Percentiles rank a stretch among this genome's conserved stretches.
These are phyloP conservation scores for Cyrtodaria siliqua DNA, from an alignment of 2,888 invertebrate genomes.

Conservation along the genomic window DNA sequence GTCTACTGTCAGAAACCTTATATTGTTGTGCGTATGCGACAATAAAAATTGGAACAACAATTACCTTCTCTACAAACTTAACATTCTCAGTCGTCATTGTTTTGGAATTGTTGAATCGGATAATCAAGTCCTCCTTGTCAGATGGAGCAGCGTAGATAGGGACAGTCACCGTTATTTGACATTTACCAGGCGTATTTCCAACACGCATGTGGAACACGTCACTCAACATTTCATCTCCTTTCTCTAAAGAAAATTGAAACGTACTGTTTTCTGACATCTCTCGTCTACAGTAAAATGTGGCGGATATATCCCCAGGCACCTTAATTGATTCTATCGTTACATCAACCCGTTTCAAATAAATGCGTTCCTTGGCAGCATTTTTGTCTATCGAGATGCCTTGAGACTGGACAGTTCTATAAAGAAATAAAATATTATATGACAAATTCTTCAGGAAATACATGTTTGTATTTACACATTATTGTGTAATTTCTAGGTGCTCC, in stretches of 20 bases:
- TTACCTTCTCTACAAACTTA: too few relatives aligned
- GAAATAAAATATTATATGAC: too few relatives aligned
- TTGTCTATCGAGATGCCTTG: constrained; percentile 11
- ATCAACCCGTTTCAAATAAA: constrained; percentile 8
- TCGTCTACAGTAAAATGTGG: constrained; percentile 11
- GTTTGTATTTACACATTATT: too few relatives aligned
- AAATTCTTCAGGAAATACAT: too few relatives aligned
- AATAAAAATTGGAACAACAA: too few relatives aligned
- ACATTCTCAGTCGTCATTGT: too few relatives aligned
- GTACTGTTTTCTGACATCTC: constrained; percentile 17
- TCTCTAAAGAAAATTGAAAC: background rate
- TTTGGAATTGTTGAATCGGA: background rate
- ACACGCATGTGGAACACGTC: constrained; percentile 17
- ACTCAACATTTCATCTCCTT: constrained; percentile 21
- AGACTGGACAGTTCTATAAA: constrained; percentile 1
- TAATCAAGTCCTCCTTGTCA: constrained; percentile 10
- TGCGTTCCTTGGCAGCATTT: constrained; percentile 6
- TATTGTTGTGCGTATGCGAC: too few relatives aligned
- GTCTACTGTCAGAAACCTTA: too few relatives aligned
- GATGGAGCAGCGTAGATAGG: constrained; percentile 12
- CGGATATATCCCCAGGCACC: background rate
- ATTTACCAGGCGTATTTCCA: background rate
- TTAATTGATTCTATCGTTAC: constrained; percentile 11
- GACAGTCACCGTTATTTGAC: constrained; percentile 13
- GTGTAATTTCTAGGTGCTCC: too few relatives aligned